Evolutionary conservation across 2,797 vertebrate species (phyloP), one percentile per base, ranked within the genome.

Genomic region (Notolabrus celidotus): DNA sequence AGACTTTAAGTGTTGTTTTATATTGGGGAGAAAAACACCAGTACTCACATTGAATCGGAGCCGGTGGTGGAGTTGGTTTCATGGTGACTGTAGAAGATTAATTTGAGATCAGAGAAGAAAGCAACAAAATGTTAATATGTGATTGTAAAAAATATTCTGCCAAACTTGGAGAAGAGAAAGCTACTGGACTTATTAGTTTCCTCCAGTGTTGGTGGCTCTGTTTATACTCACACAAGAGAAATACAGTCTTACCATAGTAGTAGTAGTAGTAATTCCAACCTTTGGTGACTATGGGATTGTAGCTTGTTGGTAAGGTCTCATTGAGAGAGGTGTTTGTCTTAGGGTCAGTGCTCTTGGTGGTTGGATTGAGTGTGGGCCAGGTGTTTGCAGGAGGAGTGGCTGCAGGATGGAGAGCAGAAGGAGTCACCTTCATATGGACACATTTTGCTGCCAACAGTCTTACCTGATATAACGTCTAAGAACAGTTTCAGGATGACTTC

Each of bases 331-430:
- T 55, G 55, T 0, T n/a, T 19, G 39, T 0, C 10, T 46, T 51
- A 67, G 68, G 0, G 55, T 0, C 0, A 47, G 0, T 7, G 20
- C 31, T 15, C 3, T 0, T 19, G 54, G 0, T 68, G 53, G 19
- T 0, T 34, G 42, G 0, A 22, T 0, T 61, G 77, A 0, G 0
- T 69, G 22, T 11, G 50, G 39, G 1, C 52, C 41, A 10, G 42
- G 0, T 71, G 74, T 0, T 34, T 77, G 72, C 0, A 55, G 38
- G 34, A 53, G 19, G 0, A 15, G 0, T 23, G 67, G 0, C 83
- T 88, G 80, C 49, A 58, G 56, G 69, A 66, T 41, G 49, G 45
- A 85, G 51, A 79, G 61, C 74, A 87, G 56, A 27, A 66, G 31
- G 46, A 47, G 67, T 86, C 59, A 87, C 12, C 27, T 51, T 80